These are phyloP conservation scores for Ophion ventricosus DNA, from an alignment of 2,888 invertebrate species.

Conservation along the genomic window DNA sequence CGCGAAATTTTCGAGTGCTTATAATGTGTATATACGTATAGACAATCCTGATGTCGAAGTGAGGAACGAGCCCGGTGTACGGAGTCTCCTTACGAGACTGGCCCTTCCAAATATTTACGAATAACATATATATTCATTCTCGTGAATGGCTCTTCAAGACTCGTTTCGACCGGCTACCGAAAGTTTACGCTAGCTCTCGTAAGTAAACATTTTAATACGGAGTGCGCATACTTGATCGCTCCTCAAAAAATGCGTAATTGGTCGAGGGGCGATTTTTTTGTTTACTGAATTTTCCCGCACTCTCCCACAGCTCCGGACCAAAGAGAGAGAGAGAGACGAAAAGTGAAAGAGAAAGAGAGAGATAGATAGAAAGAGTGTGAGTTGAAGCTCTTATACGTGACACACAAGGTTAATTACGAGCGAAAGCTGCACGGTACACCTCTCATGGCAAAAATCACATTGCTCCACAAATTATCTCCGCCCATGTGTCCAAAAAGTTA, in stretches of 20 bases:
- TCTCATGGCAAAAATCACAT: slow-evolving; percentile 39
- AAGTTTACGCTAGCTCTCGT: background rate
- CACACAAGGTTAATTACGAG: slow-evolving; percentile 73
- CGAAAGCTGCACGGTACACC: slow-evolving; percentile 66
- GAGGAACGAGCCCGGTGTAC: slow-evolving; percentile 13
- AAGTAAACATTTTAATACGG: slow-evolving; percentile 12
- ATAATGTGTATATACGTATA: background rate
- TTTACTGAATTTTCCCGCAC: slow-evolving; percentile 4
- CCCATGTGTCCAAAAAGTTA: background rate
- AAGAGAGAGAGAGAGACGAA: background rate
- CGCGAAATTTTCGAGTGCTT: slow-evolving; percentile 42
- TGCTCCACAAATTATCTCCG: slow-evolving; percentile 43
- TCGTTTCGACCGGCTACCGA: slow-evolving; percentile 1
- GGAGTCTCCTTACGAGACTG: background rate
- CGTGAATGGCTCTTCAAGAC: slow-evolving; percentile 49
- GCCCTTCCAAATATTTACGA: slow-evolving; percentile 62
- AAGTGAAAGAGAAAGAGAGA: slow-evolving; percentile 7
- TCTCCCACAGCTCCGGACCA: background rate
- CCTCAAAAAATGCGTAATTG: slow-evolving; percentile 27
- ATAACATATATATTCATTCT: slow-evolving; percentile 58
- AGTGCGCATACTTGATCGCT: slow-evolving; percentile 22
- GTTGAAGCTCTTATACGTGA: slow-evolving; percentile 40
- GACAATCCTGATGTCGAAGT: slow-evolving; percentile 21
- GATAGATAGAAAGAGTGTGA: background rate
- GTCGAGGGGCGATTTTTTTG: slow-evolving; percentile 18